Base-by-base conservation (phyloP, 2,113 vertebrate genomes). In the Calyptommatus sinebrachiatus region DNA sequence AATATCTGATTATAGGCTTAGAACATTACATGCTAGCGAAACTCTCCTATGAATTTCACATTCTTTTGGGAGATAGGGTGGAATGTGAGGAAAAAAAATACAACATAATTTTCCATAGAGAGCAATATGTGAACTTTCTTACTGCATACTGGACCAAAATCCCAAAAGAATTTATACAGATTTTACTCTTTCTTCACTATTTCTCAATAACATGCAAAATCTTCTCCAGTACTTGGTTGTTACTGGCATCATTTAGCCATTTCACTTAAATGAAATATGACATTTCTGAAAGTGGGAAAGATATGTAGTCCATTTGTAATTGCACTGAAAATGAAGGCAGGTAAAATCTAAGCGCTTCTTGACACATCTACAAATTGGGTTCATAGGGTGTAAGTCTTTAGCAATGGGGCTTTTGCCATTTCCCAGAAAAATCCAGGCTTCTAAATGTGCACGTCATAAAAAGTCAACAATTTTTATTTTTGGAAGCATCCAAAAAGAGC, bases 241-340 rank as follows among this genome's bases (percentile, higher is more conserved):
- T 0, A 0, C 0, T 10, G 28, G 20, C 62, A 14, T 41, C 4
- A 0, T 5, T 80, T 75, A 86, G 28, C 67, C 57, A 0, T 63
- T 76, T 62, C 73, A 65, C 67, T 66, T 62, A 12, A 67, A 80
- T 14, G 1, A 35, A 2, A 0, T 1, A 8, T 7, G 75, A 14
- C 35, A 22, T 63, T 61, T 80, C 5, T 74, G 61, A 46, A 78
- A 77, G 2, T 21, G 53, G 53, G 50, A 81, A 28, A 72, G 24
- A 68, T 67, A 81, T 60, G n/a, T 62, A 50, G 84, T 82, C 46
- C 46, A 1, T 70, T 80, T 78, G 63, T 81, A 35, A 41, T 75
- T 31, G 16, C n/a, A 46, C 0, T 14, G 62, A 72, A 78, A 75
- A 63, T 24, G 62, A 68, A 68, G 9, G 8, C 0, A 21, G 18